A percentile compares a stretch with the other conserved stretches of the same genome.
Conservation (phyloP, 2,888 invertebrate genomes). For the Cotesia congregata region DNA sequence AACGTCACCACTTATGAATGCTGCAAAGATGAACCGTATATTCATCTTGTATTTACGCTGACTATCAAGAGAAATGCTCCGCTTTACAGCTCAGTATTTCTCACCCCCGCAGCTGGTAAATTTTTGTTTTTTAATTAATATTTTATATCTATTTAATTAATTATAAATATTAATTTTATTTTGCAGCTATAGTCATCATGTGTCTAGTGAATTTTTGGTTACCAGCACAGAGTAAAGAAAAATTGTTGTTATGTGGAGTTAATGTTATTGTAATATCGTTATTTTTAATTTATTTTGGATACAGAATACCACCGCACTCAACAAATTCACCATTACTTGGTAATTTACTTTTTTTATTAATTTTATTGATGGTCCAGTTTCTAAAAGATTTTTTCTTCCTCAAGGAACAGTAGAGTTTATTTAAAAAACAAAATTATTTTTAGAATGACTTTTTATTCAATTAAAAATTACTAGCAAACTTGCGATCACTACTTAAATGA, state of each 20-base stretch:
- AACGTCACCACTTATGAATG: conserved; percentile 71
- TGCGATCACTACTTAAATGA: no score
- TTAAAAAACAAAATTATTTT: not conserved
- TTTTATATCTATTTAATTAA: not conserved
- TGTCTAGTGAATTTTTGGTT: conserved; percentile 77
- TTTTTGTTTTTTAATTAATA: conserved; percentile 17
- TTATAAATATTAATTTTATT: conserved; percentile 22
- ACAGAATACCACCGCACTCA: conserved; percentile 74
- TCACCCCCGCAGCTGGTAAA: conserved; percentile 75
- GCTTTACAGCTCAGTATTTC: conserved; percentile 75
- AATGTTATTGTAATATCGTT: conserved; percentile 75
- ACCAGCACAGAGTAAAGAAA: conserved; percentile 78
- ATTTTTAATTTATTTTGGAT: conserved; percentile 77
- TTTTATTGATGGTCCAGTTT: not conserved
- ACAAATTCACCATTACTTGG: conserved; percentile 74
- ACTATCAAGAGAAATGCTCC: conserved; percentile 73
- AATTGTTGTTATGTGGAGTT: conserved; percentile 75
- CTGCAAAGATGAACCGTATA: conserved; percentile 74
- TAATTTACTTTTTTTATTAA: conserved; percentile 58
- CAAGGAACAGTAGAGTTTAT: no score
- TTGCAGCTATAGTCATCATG: conserved; percentile 74
- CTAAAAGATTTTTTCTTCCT: not conserved
- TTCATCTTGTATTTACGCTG: conserved; percentile 72
- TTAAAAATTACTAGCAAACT: no score
- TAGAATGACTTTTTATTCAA: no score